phyloP scores from a whole-genome alignment of 2,888 invertebrate species.

The Cheilosia impressa region DNA sequence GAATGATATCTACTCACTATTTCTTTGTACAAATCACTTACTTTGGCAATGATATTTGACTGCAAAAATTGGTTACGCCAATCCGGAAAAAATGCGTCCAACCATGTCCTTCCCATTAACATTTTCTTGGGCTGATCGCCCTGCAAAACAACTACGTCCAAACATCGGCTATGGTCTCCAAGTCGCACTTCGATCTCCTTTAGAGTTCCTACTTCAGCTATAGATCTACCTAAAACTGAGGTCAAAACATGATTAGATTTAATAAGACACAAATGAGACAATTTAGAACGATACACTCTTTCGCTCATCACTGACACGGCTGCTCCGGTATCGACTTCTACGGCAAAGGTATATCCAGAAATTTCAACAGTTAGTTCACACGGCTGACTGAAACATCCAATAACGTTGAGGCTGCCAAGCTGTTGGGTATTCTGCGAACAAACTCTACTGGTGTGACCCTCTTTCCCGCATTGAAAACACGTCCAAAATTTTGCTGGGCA shows the following conservation, averaged over 20 bases:
- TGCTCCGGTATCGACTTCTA: slow-evolving; percentile 30
- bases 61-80: background rate
- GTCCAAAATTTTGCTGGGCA: slow-evolving; percentile 44
- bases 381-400: slow-evolving; percentile 16
- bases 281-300: slow-evolving; percentile 27
- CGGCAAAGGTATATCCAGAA: background rate
- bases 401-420: slow-evolving; percentile 11
- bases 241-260: slow-evolving; percentile 35
- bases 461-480: slow-evolving; percentile 13
- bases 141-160: slow-evolving; percentile 25
- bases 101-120: slow-evolving; percentile 33
- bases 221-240: slow-evolving; percentile 34
- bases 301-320: slow-evolving; percentile 41
- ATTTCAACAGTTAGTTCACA: background rate
- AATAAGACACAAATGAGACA: slow-evolving; percentile 14
- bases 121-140: slow-evolving; percentile 31
- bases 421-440: slow-evolving; percentile 1
- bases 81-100: slow-evolving; percentile 17
- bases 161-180: slow-evolving; percentile 1
- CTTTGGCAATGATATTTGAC: slow-evolving; percentile 3
- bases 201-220: slow-evolving; percentile 24
- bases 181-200: slow-evolving; percentile 17
- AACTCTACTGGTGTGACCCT: slow-evolving; percentile 25
- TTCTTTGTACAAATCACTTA: slow-evolving; percentile 12
- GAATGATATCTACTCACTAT: slow-evolving; percentile 23